Conservation (phyloP, 2,888 invertebrate genomes). For the Margaritifera margaritifera region DNA sequence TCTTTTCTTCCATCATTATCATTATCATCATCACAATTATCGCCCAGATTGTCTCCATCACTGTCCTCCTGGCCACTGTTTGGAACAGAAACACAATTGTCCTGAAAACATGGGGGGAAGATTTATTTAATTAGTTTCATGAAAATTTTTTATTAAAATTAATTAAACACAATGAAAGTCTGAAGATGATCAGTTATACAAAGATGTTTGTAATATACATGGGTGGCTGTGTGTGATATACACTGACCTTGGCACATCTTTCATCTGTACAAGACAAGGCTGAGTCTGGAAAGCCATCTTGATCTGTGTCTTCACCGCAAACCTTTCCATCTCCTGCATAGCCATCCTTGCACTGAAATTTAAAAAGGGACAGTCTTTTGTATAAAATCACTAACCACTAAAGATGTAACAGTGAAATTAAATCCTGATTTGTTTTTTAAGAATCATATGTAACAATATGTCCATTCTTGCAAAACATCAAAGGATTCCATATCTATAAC, state of each 20-base stretch:
- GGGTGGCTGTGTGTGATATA: too few relatives aligned
- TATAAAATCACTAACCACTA: too few relatives aligned
- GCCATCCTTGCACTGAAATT: constrained; percentile 55
- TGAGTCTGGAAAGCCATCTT: constrained; percentile 52
- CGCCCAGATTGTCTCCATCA: constrained; percentile 49
- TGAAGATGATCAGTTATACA: not conserved
- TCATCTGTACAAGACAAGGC: constrained; percentile 43
- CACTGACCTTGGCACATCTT: constrained; percentile 37
- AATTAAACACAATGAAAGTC: constrained; percentile 1
- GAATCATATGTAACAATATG: too few relatives aligned
- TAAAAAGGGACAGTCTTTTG: too few relatives aligned
- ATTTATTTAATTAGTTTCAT: not conserved
- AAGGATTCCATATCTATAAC: too few relatives aligned
- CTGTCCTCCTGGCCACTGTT: constrained; percentile 82
- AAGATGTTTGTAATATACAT: not conserved
- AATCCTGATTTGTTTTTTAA: too few relatives aligned
- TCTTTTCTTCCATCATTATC: constrained; percentile 55
- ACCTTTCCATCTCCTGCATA: constrained; percentile 61
- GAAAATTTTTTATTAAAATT: not conserved
- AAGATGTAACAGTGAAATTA: too few relatives aligned
- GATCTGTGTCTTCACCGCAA: constrained; percentile 58
- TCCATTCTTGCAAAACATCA: too few relatives aligned
- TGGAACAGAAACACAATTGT: constrained; percentile 89
- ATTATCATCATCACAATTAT: constrained; percentile 59
- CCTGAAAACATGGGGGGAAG: constrained; percentile 70